Percentiles rank a stretch among this genome's conserved stretches.
Conservation (phyloP, 2,888 invertebrate genomes). For the Eurytoma adleriae region DNA sequence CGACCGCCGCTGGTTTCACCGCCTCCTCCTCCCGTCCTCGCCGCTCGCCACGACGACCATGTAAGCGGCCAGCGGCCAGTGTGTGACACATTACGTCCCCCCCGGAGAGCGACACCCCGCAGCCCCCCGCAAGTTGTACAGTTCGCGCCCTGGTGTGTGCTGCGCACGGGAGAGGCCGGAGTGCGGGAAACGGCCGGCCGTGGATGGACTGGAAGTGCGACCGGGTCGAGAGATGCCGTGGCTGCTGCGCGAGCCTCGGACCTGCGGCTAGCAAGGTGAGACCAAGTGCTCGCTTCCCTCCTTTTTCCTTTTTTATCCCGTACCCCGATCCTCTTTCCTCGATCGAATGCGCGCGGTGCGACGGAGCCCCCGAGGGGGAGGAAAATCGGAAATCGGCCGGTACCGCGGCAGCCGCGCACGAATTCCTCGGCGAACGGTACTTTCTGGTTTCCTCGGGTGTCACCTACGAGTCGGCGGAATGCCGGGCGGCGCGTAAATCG, state of each 20-base stretch:
- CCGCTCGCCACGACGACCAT: too few species aligned
- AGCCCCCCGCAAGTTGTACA: too few species aligned
- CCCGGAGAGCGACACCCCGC: too few species aligned
- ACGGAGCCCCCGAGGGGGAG: too few species aligned
- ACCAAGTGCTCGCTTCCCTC: constrained; percentile 4
- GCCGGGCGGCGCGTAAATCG: not conserved
- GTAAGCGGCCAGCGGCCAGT: too few species aligned
- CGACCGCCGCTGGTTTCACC: not conserved
- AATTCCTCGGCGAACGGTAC: constrained; percentile 26
- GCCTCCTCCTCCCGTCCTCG: not conserved
- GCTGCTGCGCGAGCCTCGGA: constrained; percentile 71
- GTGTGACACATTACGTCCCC: too few species aligned
- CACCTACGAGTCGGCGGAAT: not conserved
- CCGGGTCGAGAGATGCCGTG: constrained; percentile 70
- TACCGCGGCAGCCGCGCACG: not conserved
- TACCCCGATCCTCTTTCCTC: too few species aligned
- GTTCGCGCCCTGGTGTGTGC: too few species aligned
- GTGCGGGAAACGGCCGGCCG: constrained; percentile 17
- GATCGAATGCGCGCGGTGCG: not conserved
- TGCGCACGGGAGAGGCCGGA: too few species aligned
- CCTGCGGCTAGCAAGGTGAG: constrained; percentile 74
- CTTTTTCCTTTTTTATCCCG: too few species aligned
- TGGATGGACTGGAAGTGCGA: constrained; percentile 18
- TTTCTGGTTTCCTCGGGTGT: constrained; percentile 28
- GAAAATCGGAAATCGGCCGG: too few species aligned